Base-by-base conservation (phyloP, 2,888 invertebrate species). In the Apodemia mormo region DNA sequence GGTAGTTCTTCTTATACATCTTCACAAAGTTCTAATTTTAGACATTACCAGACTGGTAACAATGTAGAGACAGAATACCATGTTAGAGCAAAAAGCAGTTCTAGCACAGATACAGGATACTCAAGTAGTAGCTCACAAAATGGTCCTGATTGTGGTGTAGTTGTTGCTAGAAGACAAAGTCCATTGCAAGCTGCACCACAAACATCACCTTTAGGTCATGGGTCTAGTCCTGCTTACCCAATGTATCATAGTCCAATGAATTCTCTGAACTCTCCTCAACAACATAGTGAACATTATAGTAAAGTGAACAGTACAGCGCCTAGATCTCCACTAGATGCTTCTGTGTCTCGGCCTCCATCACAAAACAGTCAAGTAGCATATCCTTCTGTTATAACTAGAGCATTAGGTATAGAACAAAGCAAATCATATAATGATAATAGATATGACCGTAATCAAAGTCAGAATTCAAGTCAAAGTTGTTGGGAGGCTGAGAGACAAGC, bases 211-310 rank as follows among this genome's bases (percentile, higher is more conserved):
- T 81, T 96, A 68, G 95, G 96, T 68, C 96, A 96, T 86, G 96
- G 95, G 43, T 95, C 96, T 78, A 96, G 96, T 88, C 96, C 96
- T 66, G 96, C 96, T 70, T 97, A 97, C 91, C 97, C 97, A 58
- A 95, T 96, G 94, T 97, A 97, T 85, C 96, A 97, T 85, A 97
- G 96, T 87, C 97, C 97, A 33, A 95, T 96, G 95, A 95, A 96
- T 81, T 95, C 96, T 6, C 95, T 96, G 78, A 95, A 96, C 74
- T 96, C 96, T 1, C 96, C 96, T 6, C 96, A 96, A 79, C 95
- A 95, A 77, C 95, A 95, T 79, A 87, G 90, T n/a, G 94, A 93
- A 72, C 92, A 94, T 77, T 93, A 91, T 75, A 89, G 81, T 76
- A 92, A 93, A 82, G 81, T 86, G 30, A 94, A 86, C 77, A 94